These are phyloP conservation scores for Microchrysa polita DNA, from an alignment of 2,888 invertebrate genomes.

Conservation along the genomic window DNA sequence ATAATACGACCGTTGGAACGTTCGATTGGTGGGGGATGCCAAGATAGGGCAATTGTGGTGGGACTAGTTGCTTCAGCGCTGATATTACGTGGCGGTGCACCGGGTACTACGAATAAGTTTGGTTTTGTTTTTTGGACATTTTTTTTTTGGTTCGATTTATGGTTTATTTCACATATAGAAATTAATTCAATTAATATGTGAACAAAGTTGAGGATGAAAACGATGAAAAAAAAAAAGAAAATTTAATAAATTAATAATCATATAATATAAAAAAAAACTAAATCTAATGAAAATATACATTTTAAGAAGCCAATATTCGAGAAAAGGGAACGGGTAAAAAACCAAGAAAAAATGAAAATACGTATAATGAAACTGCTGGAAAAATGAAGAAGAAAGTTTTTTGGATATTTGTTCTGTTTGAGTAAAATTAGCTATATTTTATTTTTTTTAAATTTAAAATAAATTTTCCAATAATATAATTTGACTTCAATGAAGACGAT, in stretches of 20 bases:
- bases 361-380: not conserved
- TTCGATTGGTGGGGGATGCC: slow-evolving; percentile 92
- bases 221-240: slow-evolving; percentile 19
- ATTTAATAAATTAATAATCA: slow-evolving; percentile 46
- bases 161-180: slow-evolving; percentile 45
- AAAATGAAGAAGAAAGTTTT: slow-evolving; percentile 46
- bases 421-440: no score
- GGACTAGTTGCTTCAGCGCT: slow-evolving; percentile 88
- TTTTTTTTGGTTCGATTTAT: slow-evolving; percentile 35
- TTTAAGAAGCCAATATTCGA: not conserved
- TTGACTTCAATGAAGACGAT: not conserved
- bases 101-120: slow-evolving; percentile 79
- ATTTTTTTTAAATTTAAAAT: no score
- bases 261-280: slow-evolving; percentile 45
- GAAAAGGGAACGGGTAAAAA: slow-evolving; percentile 27
- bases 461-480: no score
- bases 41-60: slow-evolving; percentile 87
- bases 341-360: no score
- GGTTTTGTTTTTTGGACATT: slow-evolving; percentile 53
- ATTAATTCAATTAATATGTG: slow-evolving; percentile 45
- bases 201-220: slow-evolving; percentile 44
- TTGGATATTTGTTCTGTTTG: slow-evolving; percentile 47
- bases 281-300: not conserved
- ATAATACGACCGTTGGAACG: slow-evolving; percentile 91
- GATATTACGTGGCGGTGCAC: slow-evolving; percentile 95